Conservation (phyloP, 2,113 vertebrate genomes). For the Lepus europaeus region DNA sequence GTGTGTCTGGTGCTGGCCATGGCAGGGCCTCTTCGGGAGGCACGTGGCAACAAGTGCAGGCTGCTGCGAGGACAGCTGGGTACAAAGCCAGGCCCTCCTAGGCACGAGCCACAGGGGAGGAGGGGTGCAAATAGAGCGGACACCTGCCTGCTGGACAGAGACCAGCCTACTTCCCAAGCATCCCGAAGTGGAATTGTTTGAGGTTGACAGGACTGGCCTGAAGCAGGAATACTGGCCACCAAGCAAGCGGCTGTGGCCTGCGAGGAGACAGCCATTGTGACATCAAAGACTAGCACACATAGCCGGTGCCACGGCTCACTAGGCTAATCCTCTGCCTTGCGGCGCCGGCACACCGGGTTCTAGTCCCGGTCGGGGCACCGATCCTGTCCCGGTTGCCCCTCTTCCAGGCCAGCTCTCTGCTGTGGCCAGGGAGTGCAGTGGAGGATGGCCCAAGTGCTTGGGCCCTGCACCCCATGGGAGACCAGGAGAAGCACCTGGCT, state of each 20-base stretch:
- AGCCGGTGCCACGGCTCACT: too few relatives aligned
- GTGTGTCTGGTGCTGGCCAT: slow-evolving; percentile 80
- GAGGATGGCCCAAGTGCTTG: too few relatives aligned
- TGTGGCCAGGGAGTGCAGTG: too few relatives aligned
- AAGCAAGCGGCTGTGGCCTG: slow-evolving; percentile 79
- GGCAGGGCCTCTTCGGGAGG: too few relatives aligned
- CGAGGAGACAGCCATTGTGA: slow-evolving; percentile 82
- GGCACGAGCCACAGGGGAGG: not conserved
- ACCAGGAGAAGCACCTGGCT: too few relatives aligned
- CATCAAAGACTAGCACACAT: slow-evolving; percentile 85
- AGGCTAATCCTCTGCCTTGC: too few relatives aligned
- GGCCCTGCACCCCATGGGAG: too few relatives aligned
- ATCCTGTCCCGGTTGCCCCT: too few relatives aligned
- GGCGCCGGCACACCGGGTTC: too few relatives aligned
- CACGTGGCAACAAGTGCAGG: too few relatives aligned
- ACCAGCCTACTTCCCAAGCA: slow-evolving; percentile 86
- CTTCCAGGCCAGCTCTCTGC: too few relatives aligned
- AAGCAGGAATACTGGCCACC: slow-evolving; percentile 76
- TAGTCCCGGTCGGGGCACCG: too few relatives aligned
- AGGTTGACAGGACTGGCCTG: slow-evolving; percentile 78
- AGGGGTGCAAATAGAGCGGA: not conserved
- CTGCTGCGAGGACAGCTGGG: not conserved
- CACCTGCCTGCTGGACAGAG: slow-evolving; percentile 79
- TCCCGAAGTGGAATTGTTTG: slow-evolving; percentile 83
- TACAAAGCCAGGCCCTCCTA: not conserved